These are phyloP conservation scores for Notarius quadriscutis DNA, from an alignment of 2,113 vertebrate species.

Conservation along the genomic window DNA sequence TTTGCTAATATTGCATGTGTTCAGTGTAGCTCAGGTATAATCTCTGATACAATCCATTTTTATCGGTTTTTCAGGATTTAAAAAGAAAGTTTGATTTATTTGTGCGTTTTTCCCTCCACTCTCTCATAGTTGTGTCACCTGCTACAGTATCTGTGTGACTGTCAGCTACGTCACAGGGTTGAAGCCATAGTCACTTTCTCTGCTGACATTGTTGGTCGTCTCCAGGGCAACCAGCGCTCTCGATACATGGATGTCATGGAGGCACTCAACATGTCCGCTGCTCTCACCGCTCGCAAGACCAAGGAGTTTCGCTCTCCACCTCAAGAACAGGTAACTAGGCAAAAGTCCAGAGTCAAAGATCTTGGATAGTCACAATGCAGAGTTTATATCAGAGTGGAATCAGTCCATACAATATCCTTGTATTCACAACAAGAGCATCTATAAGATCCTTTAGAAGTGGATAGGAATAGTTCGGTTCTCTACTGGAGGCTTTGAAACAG, in stretches of 20 bases:
- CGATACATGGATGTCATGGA: constrained; percentile 98
- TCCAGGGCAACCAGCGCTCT: constrained; percentile 93
- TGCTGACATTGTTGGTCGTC: constrained; percentile 89
- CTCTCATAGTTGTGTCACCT: constrained; percentile 94
- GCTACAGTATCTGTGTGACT: constrained; percentile 93
- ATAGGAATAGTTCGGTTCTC: background rate
- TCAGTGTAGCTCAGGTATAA: background rate
- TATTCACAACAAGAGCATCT: constrained; percentile 51
- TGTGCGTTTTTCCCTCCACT: constrained; percentile 43
- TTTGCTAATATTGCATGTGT: background rate
- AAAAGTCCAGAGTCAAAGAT: background rate
- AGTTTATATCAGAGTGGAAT: background rate
- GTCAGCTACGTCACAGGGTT: constrained; percentile 90
- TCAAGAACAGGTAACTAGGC: constrained; percentile 83
- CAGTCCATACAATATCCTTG: background rate
- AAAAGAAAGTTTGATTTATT: background rate
- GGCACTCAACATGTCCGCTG: constrained; percentile 96
- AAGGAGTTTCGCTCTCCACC: constrained; percentile 95
- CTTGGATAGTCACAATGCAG: background rate
- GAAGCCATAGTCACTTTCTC: constrained; percentile 96
- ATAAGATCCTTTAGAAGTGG: background rate
- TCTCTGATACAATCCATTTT: constrained; percentile 52
- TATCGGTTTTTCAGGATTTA: background rate
- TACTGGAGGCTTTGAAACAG: constrained; percentile 67
- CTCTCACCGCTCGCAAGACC: constrained; percentile 92